These are phyloP conservation scores for Abrostola tripartita DNA, from an alignment of 2,888 invertebrate species.

Conservation along the genomic window DNA sequence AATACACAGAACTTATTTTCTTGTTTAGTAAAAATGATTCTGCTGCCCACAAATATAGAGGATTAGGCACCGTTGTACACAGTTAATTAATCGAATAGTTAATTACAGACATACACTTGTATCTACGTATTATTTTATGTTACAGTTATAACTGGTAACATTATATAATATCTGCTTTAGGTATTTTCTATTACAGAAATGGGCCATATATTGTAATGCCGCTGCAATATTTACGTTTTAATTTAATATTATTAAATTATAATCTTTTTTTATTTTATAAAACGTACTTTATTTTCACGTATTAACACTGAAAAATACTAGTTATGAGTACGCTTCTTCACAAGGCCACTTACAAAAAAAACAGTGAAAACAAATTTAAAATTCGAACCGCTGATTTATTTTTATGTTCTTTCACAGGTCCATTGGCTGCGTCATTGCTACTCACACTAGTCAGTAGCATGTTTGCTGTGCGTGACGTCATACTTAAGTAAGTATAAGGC, in stretches of 20 bases:
- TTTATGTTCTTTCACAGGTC: slow-evolving; percentile 69
- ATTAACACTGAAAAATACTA: too few relatives aligned
- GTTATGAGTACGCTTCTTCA: too few relatives aligned
- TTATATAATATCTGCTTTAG: too few relatives aligned
- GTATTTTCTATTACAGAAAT: too few relatives aligned
- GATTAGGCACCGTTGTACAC: slow-evolving; percentile 4
- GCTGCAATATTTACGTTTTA: too few relatives aligned
- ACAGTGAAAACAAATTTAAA: background rate
- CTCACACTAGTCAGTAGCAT: slow-evolving; percentile 66
- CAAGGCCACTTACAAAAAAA: background rate
- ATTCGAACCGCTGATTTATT: slow-evolving; percentile 11
- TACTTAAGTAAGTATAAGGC: slow-evolving; percentile 40
- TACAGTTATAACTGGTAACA: too few relatives aligned
- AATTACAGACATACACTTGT: background rate
- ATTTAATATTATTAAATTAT: too few relatives aligned
- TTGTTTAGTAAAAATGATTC: slow-evolving; percentile 7
- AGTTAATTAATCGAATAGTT: slow-evolving; percentile 16
- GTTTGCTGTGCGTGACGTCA: slow-evolving; percentile 59
- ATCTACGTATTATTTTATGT: too few relatives aligned
- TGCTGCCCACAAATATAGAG: background rate
- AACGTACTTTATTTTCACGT: too few relatives aligned
- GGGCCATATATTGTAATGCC: too few relatives aligned
- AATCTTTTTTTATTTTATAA: too few relatives aligned
- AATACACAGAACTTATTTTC: slow-evolving; percentile 14
- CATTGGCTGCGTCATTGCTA: slow-evolving; percentile 66